phyloP scores from a whole-genome alignment of 2,888 invertebrate genomes.

The Zaprionus bogoriensis region DNA sequence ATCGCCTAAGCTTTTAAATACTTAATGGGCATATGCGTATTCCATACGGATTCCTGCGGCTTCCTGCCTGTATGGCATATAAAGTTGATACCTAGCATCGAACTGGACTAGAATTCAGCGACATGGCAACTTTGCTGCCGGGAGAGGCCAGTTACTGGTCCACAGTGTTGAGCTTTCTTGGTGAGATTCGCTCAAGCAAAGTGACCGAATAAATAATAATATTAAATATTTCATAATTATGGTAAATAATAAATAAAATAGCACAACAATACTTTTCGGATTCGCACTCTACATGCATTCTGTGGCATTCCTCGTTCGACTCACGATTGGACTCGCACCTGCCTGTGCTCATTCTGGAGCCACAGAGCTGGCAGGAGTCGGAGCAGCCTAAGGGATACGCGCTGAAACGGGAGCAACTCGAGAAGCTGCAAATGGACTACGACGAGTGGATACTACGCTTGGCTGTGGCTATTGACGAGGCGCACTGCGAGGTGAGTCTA shows the following conservation, averaged over 20 bases:
- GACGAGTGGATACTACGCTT: slow-evolving; percentile 52
- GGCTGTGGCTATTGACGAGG: slow-evolving; percentile 57
- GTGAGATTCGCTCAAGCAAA: slow-evolving; percentile 29
- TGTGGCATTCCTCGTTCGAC: slow-evolving; percentile 57
- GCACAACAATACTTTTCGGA: slow-evolving; percentile 48
- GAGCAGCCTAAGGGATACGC: slow-evolving; percentile 19
- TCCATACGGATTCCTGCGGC: neutral
- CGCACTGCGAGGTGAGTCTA: slow-evolving; percentile 63
- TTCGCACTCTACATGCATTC: slow-evolving; percentile 53
- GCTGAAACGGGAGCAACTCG: slow-evolving; percentile 34
- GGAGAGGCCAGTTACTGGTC: slow-evolving; percentile 47
- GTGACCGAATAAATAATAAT: too few species aligned
- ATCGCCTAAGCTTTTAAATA: too few species aligned
- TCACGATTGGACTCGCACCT: slow-evolving; percentile 26
- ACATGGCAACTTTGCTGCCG: slow-evolving; percentile 11
- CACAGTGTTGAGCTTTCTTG: slow-evolving; percentile 53
- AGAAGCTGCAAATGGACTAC: slow-evolving; percentile 14
- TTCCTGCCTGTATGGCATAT: slow-evolving; percentile 6
- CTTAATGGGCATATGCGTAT: too few species aligned
- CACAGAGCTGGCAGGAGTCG: slow-evolving; percentile 37
- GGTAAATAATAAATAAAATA: neutral
- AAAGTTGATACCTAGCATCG: neutral
- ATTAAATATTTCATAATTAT: neutral
- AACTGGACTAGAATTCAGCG: neutral
- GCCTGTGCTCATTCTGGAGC: slow-evolving; percentile 40